Evolutionary conservation across 2,113 vertebrate genomes (phyloP).

Genomic region (Hippocampus comes): DNA sequence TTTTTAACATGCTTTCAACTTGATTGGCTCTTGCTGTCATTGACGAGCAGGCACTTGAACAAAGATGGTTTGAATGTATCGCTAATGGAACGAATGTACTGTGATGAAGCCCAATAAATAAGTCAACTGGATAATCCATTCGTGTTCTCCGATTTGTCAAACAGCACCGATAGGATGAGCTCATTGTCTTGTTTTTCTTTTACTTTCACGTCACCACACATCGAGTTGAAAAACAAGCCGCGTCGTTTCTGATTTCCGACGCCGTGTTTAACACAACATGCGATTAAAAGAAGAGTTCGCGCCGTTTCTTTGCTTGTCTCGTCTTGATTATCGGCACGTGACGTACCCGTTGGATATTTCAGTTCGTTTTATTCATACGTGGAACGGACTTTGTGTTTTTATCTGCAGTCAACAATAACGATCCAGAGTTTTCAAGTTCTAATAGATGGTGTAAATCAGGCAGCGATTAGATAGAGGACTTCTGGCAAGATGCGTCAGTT

Average conservation of each 20-base stretch:
- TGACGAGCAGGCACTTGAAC: slow-evolving; percentile 45
- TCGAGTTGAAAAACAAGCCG: background rate
- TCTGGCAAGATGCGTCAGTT: background rate
- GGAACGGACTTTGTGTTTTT: background rate
- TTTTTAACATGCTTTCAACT: slow-evolving; percentile 70
- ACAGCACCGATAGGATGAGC: background rate
- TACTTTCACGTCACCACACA: background rate
- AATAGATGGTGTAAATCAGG: background rate
- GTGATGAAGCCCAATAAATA: slow-evolving; percentile 64
- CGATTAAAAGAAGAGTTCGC: background rate
- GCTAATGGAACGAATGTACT: slow-evolving; percentile 73
- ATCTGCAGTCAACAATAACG: background rate
- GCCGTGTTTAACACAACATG: background rate
- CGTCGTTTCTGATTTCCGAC: background rate
- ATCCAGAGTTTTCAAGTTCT: background rate
- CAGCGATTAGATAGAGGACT: background rate
- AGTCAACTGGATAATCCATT: slow-evolving; percentile 21
- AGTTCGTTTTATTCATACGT: background rate
- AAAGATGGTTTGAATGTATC: slow-evolving; percentile 72
- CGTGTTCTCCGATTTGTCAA: background rate
- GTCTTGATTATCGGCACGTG: background rate
- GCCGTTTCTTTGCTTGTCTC: background rate
- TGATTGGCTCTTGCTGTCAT: slow-evolving; percentile 50
- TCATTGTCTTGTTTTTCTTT: background rate
- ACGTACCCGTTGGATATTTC: background rate